A percentile compares a stretch with the other conserved stretches of the same genome.
phyloP scores from a whole-genome alignment of 2,888 invertebrate genomes.

The Drosophila nr. perissopoda region DNA sequence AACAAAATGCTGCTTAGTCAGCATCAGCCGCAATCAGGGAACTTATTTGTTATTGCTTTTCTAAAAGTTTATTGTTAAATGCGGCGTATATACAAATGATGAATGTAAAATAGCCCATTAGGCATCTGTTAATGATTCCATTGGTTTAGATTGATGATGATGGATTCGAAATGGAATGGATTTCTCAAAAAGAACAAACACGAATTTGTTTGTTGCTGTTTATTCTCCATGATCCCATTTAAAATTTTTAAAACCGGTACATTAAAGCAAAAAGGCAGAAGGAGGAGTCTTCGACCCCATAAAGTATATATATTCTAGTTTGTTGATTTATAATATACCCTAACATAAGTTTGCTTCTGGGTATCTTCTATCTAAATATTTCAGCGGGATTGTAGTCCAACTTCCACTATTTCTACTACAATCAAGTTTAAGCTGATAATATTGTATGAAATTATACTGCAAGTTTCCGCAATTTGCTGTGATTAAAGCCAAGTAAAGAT shows the following conservation, averaged over 20 bases:
- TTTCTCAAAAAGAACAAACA: neutral
- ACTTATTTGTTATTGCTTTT: constrained; percentile 24
- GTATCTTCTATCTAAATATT: neutral
- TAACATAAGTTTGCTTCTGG: neutral
- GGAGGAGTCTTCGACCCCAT: neutral
- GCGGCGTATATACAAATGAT: constrained; percentile 22
- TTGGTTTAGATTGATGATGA: neutral
- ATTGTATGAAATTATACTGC: neutral
- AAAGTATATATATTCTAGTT: neutral
- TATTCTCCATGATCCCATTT: neutral
- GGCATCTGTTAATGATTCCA: constrained; percentile 2
- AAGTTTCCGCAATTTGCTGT: neutral
- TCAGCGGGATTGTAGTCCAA: neutral
- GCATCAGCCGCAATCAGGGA: constrained; percentile 11
- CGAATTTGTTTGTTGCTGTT: neutral
- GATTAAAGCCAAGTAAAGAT: neutral
- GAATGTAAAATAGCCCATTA: constrained; percentile 8
- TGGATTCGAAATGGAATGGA: neutral
- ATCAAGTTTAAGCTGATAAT: neutral
- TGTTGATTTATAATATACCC: neutral
- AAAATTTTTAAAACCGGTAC: neutral
- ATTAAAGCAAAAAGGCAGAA: neutral
- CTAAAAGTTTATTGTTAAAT: constrained; percentile 7
- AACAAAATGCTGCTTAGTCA: constrained; percentile 57
- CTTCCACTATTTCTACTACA: neutral